Conservation (phyloP, 2,113 vertebrate species). For the Danionella cerebrum region DNA sequence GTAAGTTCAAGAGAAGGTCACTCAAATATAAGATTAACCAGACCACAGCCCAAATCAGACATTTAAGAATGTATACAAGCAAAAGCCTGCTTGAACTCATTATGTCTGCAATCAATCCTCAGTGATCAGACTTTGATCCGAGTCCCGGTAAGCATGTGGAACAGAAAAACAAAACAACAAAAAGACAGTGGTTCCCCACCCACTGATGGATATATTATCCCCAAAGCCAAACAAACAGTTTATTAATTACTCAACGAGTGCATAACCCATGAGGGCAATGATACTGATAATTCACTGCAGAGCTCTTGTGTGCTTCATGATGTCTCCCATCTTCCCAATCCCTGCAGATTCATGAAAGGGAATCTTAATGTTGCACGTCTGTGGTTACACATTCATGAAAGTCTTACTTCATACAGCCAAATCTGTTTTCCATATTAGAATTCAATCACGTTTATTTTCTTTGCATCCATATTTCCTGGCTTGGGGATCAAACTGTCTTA, state of each 20-base stretch:
- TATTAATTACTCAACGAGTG: neutral
- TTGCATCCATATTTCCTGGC: conserved; percentile 52
- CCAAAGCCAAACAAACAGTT: neutral
- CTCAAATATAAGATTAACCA: conserved; percentile 96
- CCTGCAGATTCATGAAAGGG: conserved; percentile 38
- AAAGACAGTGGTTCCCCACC: neutral
- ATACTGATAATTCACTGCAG: conserved; percentile 9
- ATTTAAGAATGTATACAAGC: neutral
- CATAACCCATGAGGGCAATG: conserved; percentile 1
- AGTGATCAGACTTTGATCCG: conserved; percentile 8
- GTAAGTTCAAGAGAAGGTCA: conserved; percentile 93
- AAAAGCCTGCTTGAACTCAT: conserved; percentile 2
- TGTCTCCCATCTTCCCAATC: conserved; percentile 46
- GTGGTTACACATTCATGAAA: conserved; percentile 27
- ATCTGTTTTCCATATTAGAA: conserved; percentile 44
- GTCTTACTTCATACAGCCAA: conserved; percentile 7
- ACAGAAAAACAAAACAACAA: neutral
- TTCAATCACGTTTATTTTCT: conserved; percentile 39
- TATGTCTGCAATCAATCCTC: conserved; percentile 5
- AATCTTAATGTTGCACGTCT: conserved; percentile 25
- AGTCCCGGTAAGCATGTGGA: neutral
- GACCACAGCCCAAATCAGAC: neutral
- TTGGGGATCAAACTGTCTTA: conserved; percentile 34
- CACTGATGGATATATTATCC: neutral
- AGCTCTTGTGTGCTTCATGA: conserved; percentile 33